A percentile compares a stretch with the other conserved stretches of the same genome.
phyloP scores from a whole-genome alignment of 1,140 invertebrate species.

The Meloidogyne exigua region DNA sequence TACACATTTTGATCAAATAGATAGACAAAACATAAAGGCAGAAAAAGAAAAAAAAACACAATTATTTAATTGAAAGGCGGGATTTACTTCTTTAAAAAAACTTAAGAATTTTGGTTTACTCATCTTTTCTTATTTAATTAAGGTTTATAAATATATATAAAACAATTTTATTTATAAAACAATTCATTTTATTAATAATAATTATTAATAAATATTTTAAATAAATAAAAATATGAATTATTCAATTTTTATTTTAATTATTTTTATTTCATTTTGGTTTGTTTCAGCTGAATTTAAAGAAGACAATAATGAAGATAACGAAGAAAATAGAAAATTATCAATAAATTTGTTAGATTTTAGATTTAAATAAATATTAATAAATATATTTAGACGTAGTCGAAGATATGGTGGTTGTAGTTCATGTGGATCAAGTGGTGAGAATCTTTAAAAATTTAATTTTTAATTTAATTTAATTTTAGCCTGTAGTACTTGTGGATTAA shows the following conservation, averaged over 20 bases:
- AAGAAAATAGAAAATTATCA: neutral
- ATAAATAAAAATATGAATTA: neutral
- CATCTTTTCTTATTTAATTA: neutral
- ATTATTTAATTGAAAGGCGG: neutral
- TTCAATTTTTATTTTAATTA: slow-evolving; percentile 1
- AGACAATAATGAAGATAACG: neutral
- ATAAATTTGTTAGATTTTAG: neutral
- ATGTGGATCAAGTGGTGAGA: neutral
- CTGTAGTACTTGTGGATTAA: neutral
- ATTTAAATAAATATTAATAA: neutral
- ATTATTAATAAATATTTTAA: no score
- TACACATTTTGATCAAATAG: neutral
- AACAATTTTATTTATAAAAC: no score
- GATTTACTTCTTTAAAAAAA: neutral
- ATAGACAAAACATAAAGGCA: neutral
- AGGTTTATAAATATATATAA: no score
- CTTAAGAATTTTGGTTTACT: neutral
- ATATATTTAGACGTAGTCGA: neutral
- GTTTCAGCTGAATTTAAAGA: neutral
- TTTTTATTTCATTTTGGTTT: neutral
- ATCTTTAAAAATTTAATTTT: neutral
- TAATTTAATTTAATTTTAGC: neutral
- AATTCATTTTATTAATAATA: neutral
- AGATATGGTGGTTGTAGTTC: neutral
- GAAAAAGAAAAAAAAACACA: neutral